Percentiles rank a stretch among this genome's conserved stretches.
phyloP scores from a whole-genome alignment of 1,140 invertebrate genomes.

The Drosophila persimilis region DNA sequence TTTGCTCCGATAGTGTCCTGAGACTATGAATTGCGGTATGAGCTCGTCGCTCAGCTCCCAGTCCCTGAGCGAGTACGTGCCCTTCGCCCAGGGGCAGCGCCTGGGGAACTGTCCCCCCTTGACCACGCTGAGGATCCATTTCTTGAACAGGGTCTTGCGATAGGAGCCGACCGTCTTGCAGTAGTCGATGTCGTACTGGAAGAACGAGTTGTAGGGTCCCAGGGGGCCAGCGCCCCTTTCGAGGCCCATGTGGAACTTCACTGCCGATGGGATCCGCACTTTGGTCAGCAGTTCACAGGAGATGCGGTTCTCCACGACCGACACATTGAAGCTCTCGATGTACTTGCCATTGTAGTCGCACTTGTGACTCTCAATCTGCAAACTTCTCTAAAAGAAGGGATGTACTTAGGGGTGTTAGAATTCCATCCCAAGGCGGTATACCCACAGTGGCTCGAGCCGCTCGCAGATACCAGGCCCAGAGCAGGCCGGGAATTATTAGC shows the following conservation, averaged over 20 bases:
- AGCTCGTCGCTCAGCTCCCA: constrained; percentile 32
- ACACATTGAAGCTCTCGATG: constrained; percentile 33
- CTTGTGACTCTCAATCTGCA: constrained; percentile 11
- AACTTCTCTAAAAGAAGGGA: constrained; percentile 18
- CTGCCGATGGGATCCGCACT: constrained; percentile 18
- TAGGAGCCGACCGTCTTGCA: constrained; percentile 39
- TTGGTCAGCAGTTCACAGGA: constrained; percentile 27
- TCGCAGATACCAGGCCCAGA: neutral
- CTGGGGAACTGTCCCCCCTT: constrained; percentile 49
- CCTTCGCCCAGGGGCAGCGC: constrained; percentile 39
- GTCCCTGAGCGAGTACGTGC: constrained; percentile 45
- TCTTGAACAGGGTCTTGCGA: constrained; percentile 46
- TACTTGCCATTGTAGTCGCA: constrained; percentile 32
- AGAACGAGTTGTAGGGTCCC: constrained; percentile 42
- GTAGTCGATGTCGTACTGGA: constrained; percentile 46
- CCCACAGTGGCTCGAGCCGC: constrained; percentile 5
- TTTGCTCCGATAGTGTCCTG: constrained; percentile 49
- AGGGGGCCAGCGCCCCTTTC: constrained; percentile 37
- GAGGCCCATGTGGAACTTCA: constrained; percentile 38
- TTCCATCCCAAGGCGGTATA: neutral
- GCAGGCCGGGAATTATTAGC: neutral
- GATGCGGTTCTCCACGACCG: constrained; percentile 17
- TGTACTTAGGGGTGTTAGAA: neutral
- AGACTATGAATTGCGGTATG: constrained; percentile 44
- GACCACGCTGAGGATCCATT: constrained; percentile 35